Percentiles rank a stretch among this genome's conserved stretches.
phyloP scores from a whole-genome alignment of 2,888 invertebrate genomes.

The Theodoxus fluviatilis region DNA sequence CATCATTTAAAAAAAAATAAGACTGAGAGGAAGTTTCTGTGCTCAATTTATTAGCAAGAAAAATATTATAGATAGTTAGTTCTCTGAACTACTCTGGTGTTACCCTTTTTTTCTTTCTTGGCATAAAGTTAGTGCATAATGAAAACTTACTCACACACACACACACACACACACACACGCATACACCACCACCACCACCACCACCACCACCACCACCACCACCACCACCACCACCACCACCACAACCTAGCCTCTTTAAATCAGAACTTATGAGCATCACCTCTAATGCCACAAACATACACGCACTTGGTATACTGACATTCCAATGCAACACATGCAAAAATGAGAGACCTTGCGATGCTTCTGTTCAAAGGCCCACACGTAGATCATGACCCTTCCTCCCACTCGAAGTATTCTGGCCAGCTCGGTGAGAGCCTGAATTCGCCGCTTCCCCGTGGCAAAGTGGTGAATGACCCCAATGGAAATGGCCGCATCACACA shows the following conservation, averaged over 20 bases:
- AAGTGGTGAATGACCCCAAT: conserved; percentile 97
- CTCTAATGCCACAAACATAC: background rate
- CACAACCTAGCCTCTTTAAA: background rate
- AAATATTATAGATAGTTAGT: too few species aligned
- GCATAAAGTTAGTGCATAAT: too few species aligned
- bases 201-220: conserved; percentile 11
- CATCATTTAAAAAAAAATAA: too few species aligned
- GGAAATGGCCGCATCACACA: conserved; percentile 93
- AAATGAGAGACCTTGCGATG: conserved; percentile 73
- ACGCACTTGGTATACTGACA: background rate
- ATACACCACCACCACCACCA: background rate
- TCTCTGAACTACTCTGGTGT: too few species aligned
- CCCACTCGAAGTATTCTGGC: conserved; percentile 75
- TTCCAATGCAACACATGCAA: background rate
- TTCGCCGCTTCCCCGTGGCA: conserved; percentile 88
- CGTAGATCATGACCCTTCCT: conserved; percentile 86
- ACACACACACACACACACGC: too few species aligned
- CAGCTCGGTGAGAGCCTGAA: conserved; percentile 79
- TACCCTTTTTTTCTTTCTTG: too few species aligned
- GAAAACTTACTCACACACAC: too few species aligned
- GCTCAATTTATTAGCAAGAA: too few species aligned
- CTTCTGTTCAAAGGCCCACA: conserved; percentile 93
- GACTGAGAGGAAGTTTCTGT: too few species aligned
- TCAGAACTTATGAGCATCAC: background rate
- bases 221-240: background rate